A percentile compares a stretch with the other conserved stretches of the same genome.
Conservation (phyloP, 2,113 vertebrate genomes). For the Cercocebus atys region DNA sequence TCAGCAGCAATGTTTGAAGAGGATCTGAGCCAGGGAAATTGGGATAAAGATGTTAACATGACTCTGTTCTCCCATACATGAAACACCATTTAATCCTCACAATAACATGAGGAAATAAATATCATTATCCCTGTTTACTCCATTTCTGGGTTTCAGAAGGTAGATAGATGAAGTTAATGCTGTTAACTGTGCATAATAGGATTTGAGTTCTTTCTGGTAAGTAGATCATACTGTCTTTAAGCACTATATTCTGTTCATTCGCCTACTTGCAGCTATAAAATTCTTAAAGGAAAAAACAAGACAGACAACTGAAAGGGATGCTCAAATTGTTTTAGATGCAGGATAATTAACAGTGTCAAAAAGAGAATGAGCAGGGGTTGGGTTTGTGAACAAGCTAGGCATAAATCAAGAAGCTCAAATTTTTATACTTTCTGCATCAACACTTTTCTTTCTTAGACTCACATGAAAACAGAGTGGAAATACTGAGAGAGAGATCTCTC, state of each 20-base stretch:
- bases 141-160: neutral
- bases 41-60: neutral
- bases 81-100: neutral
- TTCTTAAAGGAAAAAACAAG: neutral
- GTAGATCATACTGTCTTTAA: neutral
- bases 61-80: neutral
- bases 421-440: slow-evolving; percentile 23
- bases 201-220: slow-evolving; percentile 16
- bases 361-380: neutral
- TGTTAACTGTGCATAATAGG: neutral
- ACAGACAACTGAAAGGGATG: neutral
- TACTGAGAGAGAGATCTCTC: neutral
- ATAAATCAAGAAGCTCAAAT: neutral
- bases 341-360: neutral
- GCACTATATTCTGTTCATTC: neutral
- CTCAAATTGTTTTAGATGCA: neutral
- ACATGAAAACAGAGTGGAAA: neutral
- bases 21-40: neutral
- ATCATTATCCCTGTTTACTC: neutral
- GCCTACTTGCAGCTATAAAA: neutral
- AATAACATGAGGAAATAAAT: neutral
- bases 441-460: neutral
- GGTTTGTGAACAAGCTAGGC: neutral
- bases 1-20: neutral
- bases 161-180: neutral